A percentile compares a stretch with the other conserved stretches of the same genome.
phyloP scores from a whole-genome alignment of 2,113 vertebrate genomes.

The Neopipo cinnamomea region DNA sequence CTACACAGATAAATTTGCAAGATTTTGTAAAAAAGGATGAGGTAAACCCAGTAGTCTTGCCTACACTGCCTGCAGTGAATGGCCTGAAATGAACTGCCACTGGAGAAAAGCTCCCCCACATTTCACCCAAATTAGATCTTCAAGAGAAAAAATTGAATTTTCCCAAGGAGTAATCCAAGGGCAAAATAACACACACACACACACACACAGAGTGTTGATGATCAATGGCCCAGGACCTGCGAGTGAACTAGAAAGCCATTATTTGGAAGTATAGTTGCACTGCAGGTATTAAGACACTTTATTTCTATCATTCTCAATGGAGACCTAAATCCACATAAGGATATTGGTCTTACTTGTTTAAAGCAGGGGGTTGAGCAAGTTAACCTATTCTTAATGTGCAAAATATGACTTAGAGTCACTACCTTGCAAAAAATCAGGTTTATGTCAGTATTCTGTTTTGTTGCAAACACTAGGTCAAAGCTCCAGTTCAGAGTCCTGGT shows the following conservation, averaged over 20 bases:
- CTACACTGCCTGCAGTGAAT: background rate
- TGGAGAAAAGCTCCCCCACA: background rate
- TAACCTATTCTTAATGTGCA: background rate
- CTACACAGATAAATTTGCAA: background rate
- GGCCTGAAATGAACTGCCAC: background rate
- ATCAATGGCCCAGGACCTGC: background rate
- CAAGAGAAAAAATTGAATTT: background rate
- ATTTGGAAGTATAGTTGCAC: background rate
- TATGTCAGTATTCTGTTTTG: background rate
- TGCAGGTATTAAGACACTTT: background rate
- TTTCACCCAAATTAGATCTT: background rate
- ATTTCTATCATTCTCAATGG: background rate
- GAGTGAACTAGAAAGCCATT: background rate
- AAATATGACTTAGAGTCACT: background rate
- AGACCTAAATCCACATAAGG: background rate
- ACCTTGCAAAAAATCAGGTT: background rate
- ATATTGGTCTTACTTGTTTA: background rate
- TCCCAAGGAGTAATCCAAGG: background rate
- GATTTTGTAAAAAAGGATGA: background rate
- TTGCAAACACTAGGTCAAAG: background rate
- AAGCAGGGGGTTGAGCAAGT: background rate
- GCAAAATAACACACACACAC: background rate
- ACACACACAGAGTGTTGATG: background rate
- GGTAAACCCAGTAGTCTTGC: background rate
- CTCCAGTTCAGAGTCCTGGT: background rate